Base-by-base conservation (phyloP, 2,113 vertebrate genomes). In the Cyrtonyx montezumae region DNA sequence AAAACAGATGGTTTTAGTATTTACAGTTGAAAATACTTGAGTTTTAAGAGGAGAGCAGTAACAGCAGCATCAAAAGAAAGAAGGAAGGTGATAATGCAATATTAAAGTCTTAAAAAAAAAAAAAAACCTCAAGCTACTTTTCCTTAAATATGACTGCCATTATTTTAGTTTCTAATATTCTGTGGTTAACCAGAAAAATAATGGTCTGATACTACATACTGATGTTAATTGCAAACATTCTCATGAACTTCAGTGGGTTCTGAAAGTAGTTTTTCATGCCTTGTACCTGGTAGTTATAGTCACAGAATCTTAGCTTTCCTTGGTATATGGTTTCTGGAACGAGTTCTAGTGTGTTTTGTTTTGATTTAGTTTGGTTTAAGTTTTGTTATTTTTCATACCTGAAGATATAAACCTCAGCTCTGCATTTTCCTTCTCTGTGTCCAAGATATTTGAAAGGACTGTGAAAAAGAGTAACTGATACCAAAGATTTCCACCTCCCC, bases 141-240 rank as follows among this genome's bases (percentile, higher is more conserved):
- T 65, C 34, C 8, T 89, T 67, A 46, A 74, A 30, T 66, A 73
- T 45, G 9, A 34, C 45, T 77, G 13, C 42, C 1, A 1, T n/a
- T 1, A 32, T 73, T 95, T 89, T 67, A 53, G 61, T 87, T 77
- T 91, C 42, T 92, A 67, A 13, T 70, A 84, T 59, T 91, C 87
- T 43, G 32, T 87, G 75, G 63, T 85, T 77, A 80, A 87, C 46
- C 84, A 59, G 87, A 59, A 85, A 79, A 91, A 77, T 55, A 79
- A 17, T 45, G 6, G 11, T 70, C 9, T 92, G 66, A 36, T 69
- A 20, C 55, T 87, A 58, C 17, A 40, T 86, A 26, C 46, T 69
- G 63, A 14, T 59, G 46, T 36, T 88, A 40, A 66, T 42, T 76
- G 48, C 46, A 86, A 30, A 78, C 28, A 78, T 74, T n/a, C 21